These are phyloP conservation scores for Xylocopa sonorina DNA, from an alignment of 1,140 invertebrate genomes.

Conservation along the genomic window DNA sequence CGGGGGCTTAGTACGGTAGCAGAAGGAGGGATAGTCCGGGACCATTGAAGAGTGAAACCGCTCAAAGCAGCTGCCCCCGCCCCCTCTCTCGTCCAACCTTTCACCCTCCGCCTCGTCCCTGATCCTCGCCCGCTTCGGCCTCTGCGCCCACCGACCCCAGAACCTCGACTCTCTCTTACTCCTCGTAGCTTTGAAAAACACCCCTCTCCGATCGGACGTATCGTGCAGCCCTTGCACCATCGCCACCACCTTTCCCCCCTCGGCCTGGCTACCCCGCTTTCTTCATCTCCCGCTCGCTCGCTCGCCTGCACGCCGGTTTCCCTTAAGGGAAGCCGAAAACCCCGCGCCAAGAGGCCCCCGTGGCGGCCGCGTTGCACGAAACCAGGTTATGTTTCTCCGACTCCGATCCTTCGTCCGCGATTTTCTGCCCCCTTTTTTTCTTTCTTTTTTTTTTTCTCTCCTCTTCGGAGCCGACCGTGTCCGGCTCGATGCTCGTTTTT, in stretches of 20 bases:
- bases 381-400: constrained; percentile 53
- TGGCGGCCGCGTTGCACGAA: constrained; percentile 49
- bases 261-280: constrained; percentile 20
- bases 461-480: constrained; percentile 13
- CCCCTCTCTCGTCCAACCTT: constrained; percentile 56
- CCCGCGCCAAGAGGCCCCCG: constrained; percentile 44
- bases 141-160: constrained; percentile 62
- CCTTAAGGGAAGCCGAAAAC: constrained; percentile 57
- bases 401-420: constrained; percentile 13
- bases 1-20: constrained; percentile 59
- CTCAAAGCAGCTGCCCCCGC: constrained; percentile 79
- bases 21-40: constrained; percentile 71
- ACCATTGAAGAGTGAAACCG: constrained; percentile 81
- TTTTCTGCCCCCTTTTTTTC: too few relatives aligned
- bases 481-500: constrained; percentile 7
- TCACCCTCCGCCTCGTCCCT: constrained; percentile 53
- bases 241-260: constrained; percentile 30
- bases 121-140: constrained; percentile 60
- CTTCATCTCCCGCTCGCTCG: constrained; percentile 35
- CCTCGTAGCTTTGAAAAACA: constrained; percentile 67
- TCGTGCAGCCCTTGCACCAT: constrained; percentile 56
- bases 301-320: neutral
- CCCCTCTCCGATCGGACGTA: constrained; percentile 57
- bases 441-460: too few relatives aligned
- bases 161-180: constrained; percentile 67